Base-by-base conservation (phyloP, 2,113 vertebrate genomes). In the Bothrops jararaca region DNA sequence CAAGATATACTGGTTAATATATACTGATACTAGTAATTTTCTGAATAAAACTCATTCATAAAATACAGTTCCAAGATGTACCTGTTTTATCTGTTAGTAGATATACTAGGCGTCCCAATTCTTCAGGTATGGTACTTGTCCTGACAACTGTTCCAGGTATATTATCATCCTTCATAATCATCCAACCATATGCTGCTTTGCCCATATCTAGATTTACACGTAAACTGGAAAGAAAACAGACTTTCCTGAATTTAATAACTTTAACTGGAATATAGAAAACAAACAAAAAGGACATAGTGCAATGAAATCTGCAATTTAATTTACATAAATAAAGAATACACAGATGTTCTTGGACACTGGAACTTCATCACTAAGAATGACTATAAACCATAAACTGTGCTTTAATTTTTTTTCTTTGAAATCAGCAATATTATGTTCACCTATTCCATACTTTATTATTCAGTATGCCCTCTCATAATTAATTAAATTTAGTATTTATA, bases 171-270 rank as follows among this genome's bases (percentile, higher is more conserved):
- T 98, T 99, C 98, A 98, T 99, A 93, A 99, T 99, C 98, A 99
- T 99, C 99, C 99, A 99, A 57, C 99, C 99, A 15, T 99, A 99
- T 0, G 98, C 99, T 1, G 99, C 98, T 96, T 99, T 99, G 85
- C 99, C 99, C 99, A 99, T 99, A 97, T 99, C 99, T 97, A 99
- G 97, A 96, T 99, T 99, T 22, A 99, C 99, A 89, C 99, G 98
- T 93, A 99, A 96, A 95, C 99, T 99, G 97, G 89, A 95, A 96
- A 94, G 92, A 54, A 89, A 96, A 95, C 89, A 53, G 87, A 94
- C 0, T 92, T 89, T 9, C 15, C 93, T 96, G 91, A 96, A 92
- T 93, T 91, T 85, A 26, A 92, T 80, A 60, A n/a, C 90, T 85
- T 39, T 42, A 96, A 57, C 85, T 88, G 91, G 53, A 86, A 74